Evolutionary conservation across 2,113 vertebrate species (phyloP), one percentile per base, ranked within the genome.

Genomic region (Brachionichthys hirsutus): DNA sequence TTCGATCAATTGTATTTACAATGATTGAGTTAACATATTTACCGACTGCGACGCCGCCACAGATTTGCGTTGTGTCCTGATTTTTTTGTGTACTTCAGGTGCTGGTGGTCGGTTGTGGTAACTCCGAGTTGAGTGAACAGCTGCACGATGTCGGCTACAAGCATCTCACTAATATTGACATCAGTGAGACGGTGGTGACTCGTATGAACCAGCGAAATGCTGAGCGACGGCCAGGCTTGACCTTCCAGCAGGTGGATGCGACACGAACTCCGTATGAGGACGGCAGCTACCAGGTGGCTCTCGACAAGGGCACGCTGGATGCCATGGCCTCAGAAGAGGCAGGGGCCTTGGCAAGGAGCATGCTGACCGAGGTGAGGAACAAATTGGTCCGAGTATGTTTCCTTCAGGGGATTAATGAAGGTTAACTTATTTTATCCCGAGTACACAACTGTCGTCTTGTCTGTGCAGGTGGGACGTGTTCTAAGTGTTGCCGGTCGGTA

Each of bases 251-350:
- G 63, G 93, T 96, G 87, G 94, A 99, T 78, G 87, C 95, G 71
- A 94, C 93, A 1, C 90, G 94, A 54, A 98, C 94, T 70, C 92
- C 60, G 15, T 98, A 97, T 62, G 89, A 92, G 0, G 92, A 93
- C 0, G 83, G 75, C 44, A 89, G 90, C 1, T 98, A 93, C 85
- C 95, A 98, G 58, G 94, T 91, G 41, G 91, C 92, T 35, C 79
- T 99, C 64, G 97, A 99, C 85, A 99, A 99, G 73, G 96, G 96
- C 72, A 99, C 96, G 0, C 84, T 99, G 71, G 97, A 99, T 24
- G 95, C 97, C 6, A 72, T 99, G 76, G 87, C 90, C 9, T 94
- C 95, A 1, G 74, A 96, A 50, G 89, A 88, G 36, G 85, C 87
- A 15, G 91, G 91, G 8, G 51, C 69, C 0, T 64, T 92, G 66